A percentile compares a stretch with the other conserved stretches of the same genome.
Conservation (phyloP, 1,140 invertebrate genomes). For the Saccostrea cuccullata region DNA sequence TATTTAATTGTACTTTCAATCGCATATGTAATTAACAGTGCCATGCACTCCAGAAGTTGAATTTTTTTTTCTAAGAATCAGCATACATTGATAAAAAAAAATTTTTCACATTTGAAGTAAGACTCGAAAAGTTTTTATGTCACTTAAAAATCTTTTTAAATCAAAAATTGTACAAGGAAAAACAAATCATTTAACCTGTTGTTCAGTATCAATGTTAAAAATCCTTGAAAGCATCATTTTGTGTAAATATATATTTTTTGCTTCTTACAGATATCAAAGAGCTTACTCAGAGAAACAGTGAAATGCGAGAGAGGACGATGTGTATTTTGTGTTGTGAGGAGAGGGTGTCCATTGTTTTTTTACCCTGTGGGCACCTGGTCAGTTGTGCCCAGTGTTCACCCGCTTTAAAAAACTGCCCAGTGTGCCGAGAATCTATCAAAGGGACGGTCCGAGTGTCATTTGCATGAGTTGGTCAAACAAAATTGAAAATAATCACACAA, state of each 20-base stretch:
- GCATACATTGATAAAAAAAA: no score
- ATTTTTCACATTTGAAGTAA: no score
- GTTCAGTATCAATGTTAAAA: neutral
- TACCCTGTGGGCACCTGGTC: slow-evolving; percentile 93
- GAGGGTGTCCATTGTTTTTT: slow-evolving; percentile 91
- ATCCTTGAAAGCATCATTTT: no score
- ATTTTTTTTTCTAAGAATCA: no score
- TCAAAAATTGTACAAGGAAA: neutral
- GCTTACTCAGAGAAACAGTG: slow-evolving; percentile 75
- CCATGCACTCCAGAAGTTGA: no score
- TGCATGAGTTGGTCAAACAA: slow-evolving; percentile 36
- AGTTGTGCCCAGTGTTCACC: slow-evolving; percentile 90
- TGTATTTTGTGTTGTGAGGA: slow-evolving; percentile 95
- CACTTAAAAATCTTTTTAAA: no score
- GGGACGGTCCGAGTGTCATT: slow-evolving; percentile 64
- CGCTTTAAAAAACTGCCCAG: slow-evolving; percentile 87
- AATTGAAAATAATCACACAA: neutral
- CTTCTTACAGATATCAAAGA: neutral
- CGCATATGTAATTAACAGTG: no score
- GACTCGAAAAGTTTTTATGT: no score
- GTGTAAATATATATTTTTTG: no score
- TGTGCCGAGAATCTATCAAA: slow-evolving; percentile 83
- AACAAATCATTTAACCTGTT: neutral
- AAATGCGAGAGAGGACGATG: slow-evolving; percentile 87
- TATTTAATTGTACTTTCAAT: no score